A percentile compares a stretch with the other conserved stretches of the same genome.
These are phyloP conservation scores for Mirounga angustirostris DNA, from an alignment of 2,113 vertebrate species.

Conservation along the genomic window DNA sequence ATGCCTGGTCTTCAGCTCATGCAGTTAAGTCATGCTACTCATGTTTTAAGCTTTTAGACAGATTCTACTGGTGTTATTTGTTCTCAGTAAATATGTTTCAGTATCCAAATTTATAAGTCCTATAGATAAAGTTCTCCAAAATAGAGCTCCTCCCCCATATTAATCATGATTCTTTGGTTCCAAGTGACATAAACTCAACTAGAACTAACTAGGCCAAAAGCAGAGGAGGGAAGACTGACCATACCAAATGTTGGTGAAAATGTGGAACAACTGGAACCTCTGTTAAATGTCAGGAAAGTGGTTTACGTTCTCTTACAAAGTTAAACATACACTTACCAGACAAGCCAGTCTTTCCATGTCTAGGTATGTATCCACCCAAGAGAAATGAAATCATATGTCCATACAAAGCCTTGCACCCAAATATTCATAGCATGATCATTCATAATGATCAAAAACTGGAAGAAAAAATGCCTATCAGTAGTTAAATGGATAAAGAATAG, in stretches of 20 bases:
- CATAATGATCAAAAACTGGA: not conserved
- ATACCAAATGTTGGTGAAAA: not conserved
- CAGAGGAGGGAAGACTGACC: not conserved
- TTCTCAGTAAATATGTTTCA: constrained; percentile 13
- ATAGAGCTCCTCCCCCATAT: not conserved
- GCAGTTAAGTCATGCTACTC: not conserved
- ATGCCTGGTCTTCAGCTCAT: not conserved
- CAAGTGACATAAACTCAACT: not conserved
- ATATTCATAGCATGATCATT: not conserved
- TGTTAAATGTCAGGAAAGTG: not conserved
- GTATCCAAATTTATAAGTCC: not conserved
- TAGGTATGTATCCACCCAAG: not conserved
- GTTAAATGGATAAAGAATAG: not conserved
- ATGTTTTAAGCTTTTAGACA: not conserved
- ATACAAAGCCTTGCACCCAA: not conserved
- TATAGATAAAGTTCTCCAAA: constrained; percentile 33
- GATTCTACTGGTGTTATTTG: not conserved
- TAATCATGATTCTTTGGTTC: not conserved
- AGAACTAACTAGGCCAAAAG: not conserved
- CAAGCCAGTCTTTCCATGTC: not conserved
- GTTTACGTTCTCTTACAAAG: not conserved
- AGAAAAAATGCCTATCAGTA: not conserved
- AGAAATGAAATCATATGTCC: not conserved
- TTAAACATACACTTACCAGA: not conserved
- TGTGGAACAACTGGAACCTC: not conserved